phyloP scores from a whole-genome alignment of 2,797 vertebrate genomes.

The Spea hammondii region DNA sequence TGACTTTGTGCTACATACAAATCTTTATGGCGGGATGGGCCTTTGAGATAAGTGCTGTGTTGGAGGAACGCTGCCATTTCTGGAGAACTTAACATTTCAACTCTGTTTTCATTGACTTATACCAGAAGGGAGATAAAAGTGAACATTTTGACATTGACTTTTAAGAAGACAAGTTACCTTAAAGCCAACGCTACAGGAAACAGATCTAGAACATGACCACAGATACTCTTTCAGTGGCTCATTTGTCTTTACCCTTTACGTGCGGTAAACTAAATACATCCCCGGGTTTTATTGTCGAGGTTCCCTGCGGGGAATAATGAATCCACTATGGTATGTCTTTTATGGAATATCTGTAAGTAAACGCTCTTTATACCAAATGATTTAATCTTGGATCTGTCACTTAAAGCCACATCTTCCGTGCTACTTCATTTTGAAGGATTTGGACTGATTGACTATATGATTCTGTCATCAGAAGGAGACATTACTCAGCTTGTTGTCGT shows the following conservation, averaged over 20 bases:
- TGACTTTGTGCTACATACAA: not conserved
- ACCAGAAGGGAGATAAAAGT: conserved; percentile 12
- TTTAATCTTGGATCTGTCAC: not conserved
- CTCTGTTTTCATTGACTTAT: conserved; percentile 15
- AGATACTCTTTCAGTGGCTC: not conserved
- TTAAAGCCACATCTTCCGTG: not conserved
- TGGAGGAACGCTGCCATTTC: not conserved
- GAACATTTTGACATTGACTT: not conserved
- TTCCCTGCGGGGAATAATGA: conserved; percentile 12
- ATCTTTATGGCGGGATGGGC: conserved; percentile 1
- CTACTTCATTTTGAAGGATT: not conserved
- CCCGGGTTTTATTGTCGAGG: not conserved
- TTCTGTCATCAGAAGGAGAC: conserved; percentile 9
- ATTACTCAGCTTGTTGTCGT: conserved; percentile 31
- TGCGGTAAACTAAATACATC: not conserved
- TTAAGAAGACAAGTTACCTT: conserved; percentile 8
- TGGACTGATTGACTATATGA: conserved; percentile 13
- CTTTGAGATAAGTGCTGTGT: conserved; percentile 7
- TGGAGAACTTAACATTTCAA: conserved; percentile 20
- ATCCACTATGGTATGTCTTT: not conserved
- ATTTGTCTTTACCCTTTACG: conserved; percentile 2
- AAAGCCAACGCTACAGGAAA: not conserved
- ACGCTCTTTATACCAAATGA: not conserved
- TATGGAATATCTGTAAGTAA: not conserved
- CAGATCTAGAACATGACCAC: not conserved